Evolutionary conservation across 2,888 invertebrate species (phyloP), one percentile per base, ranked within the genome.

Genomic region (Leptogaster cylindrica): DNA sequence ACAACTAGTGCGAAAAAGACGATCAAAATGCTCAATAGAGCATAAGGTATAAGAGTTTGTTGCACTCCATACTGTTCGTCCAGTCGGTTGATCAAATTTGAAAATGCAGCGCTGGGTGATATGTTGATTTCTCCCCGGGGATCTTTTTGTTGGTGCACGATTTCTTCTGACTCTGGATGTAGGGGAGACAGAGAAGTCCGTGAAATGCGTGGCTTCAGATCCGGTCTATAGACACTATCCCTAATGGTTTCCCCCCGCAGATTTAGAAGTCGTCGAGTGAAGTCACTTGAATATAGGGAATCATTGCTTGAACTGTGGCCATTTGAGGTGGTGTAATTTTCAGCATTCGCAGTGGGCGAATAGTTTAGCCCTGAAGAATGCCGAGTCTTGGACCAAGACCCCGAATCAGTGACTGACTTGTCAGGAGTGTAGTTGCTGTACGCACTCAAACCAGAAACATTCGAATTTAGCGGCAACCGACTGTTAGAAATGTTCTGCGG

Each of bases 251-350:
- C 74, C 6, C 71, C 72, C 7, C 75, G 68, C 28, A 75, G 66
- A 36, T 73, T 74, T 1, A 75, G 61, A 55, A 75, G 64, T 68
- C 88, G 84, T 68, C 85, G 83, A 0, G 89, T 89, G 73, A 89
- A 90, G 75, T 87, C 89, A 74, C 88, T 89, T 74, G 89, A 81
- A 78, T 87, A 89, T 63, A 89, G 89, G 73, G 88, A 87, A 75
- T 89, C 87, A 69, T 84, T 83, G 10, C 48, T 58, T 6, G 70
- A 46, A 72, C 84, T 73, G 20, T 71, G 71, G 2, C 83, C 79
- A 46, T 81, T 79, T 80, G 80, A 18, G 81, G 78, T 1, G 81
- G 81, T 36, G 8, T 48, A 36, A 1, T 41, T 6, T 7, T 65
- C 64, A 8, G 50, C 20, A n/a, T 18, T 36, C n/a, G 25, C 41